These are phyloP conservation scores for Alviniconcha marisindica DNA, from an alignment of 1,140 invertebrate species.

Conservation along the genomic window DNA sequence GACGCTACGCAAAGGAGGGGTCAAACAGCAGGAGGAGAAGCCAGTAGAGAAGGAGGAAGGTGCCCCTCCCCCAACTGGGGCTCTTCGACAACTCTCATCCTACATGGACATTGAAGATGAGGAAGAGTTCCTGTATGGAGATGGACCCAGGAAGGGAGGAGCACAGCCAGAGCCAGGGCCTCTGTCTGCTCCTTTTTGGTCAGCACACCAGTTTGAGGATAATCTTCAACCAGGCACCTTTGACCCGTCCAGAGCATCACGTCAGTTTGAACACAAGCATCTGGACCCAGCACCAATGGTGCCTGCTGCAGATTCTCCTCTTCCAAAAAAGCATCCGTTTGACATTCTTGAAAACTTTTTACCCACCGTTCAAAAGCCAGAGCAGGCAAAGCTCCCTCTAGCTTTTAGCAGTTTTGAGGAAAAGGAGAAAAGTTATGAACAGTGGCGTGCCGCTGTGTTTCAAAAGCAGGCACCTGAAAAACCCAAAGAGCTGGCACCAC, in stretches of 20 bases:
- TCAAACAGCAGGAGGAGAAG: slow-evolving; percentile 21
- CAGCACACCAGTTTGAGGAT: slow-evolving; percentile 12
- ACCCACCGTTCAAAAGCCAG: background rate
- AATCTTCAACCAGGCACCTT: background rate
- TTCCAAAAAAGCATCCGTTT: background rate
- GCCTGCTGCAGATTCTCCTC: too few relatives aligned
- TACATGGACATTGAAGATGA: slow-evolving; percentile 67
- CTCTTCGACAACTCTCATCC: slow-evolving; percentile 34
- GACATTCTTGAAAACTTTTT: slow-evolving; percentile 2
- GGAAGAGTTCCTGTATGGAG: slow-evolving; percentile 69
- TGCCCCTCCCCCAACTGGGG: background rate
- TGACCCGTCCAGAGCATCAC: background rate
- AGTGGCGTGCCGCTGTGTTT: slow-evolving; percentile 41
- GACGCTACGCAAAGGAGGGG: background rate
- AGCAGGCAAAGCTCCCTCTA: background rate
- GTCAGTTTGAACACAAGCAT: background rate
- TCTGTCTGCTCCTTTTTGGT: slow-evolving; percentile 26
- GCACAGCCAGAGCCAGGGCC: background rate
- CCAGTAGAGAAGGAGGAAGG: slow-evolving; percentile 23
- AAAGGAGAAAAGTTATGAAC: slow-evolving; percentile 49
- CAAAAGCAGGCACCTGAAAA: slow-evolving; percentile 2
- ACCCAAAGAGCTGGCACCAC: slow-evolving; percentile 27
- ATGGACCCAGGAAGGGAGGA: background rate
- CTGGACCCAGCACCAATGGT: too few relatives aligned
- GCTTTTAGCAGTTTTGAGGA: slow-evolving; percentile 37